Base-by-base conservation (phyloP, 2,888 invertebrate genomes). In the Lottia scabra region DNA sequence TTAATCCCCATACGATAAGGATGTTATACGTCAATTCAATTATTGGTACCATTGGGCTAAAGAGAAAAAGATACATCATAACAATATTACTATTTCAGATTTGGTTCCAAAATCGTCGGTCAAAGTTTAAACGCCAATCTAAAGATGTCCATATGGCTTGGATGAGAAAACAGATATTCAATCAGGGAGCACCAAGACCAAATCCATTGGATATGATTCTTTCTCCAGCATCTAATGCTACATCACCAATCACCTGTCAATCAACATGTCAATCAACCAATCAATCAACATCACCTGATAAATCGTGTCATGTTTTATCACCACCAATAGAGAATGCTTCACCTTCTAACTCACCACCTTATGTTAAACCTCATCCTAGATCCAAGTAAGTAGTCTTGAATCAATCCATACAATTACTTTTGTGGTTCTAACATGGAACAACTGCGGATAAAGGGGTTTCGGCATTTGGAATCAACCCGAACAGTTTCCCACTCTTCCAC, bases 71-170 rank as follows among this genome's bases (percentile, higher is more conserved):
- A 30, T 30, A 30, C 30, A 4, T 38, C 38, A 38, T 38, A 5
- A 38, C 10, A 38, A 38, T 38, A 38, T 38, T 38, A 6, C 38
- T 15, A 10, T 56, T 56, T 23, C 56, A 56, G 56, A 56, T 56
- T 13, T 56, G 56, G 56, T 56, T 56, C 23, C 56, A 56, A 19
- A 56, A 56, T 23, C 19, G 56, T 10, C 56, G 56, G 12, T 56
- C 56, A 10, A 56, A 56, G 23, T 56, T 56, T 23, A 56, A 56
- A 19, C 56, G 56, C 0, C 56, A 56, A 13, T 56, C 56, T 10
- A 56, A 56, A 56, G 56, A 56, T 56, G 56, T 56, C 23, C 56
- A 56, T 15, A 56, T 56, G 56, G 56, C 56, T 12, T 56, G 56
- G 56, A 56, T 56, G 56, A 19, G 56, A 56, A 56, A 56, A 56